Base-by-base conservation (phyloP, 1,140 invertebrate genomes). In the Melipona quadrifasciata region DNA sequence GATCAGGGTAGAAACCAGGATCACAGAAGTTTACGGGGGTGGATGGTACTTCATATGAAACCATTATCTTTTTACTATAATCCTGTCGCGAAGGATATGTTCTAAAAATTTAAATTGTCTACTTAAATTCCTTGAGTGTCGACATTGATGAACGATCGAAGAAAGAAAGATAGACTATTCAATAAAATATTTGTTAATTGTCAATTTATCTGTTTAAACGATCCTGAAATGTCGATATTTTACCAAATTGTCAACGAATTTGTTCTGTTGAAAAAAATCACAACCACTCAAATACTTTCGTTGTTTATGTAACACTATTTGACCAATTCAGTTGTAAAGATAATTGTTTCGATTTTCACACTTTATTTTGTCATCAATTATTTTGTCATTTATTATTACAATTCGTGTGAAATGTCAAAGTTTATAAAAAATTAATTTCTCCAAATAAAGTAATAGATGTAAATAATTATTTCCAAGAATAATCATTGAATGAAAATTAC, bases 1-100 rank as follows among this genome's bases (percentile, higher is more conserved):
- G 87, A 87, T 85, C 85, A 85, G 78, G 89, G 80, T 82, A 78
- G 76, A 76, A 90, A 93, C 75, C 91, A 93, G 92, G 92, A 89
- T 87, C 85, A 79, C 90, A 93, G 91, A 87, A 93, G 47, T 27
- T 21, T 34, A 27, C n/a, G 19, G 16, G 82, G 82, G 65, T 70
- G 75, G 21, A 21, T 51, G 21, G 14, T n/a, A 4, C 6, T 39
- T 4, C 82, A 19, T 19, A 68, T 19, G 73, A 61, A 80, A 72
- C 67, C 58, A 76, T 53, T 27, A 21, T 68, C 24, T 24, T 47
- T 76, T 31, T 11, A 24, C 24, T 47, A 53, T 47, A 10, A 61
- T 57, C 4, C 27, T n/a, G 5, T 21, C 21, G 47, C 16, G 17
- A 27, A 47, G 24, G 16, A 17, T 34, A 31, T 24, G 34, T 21